Conservation (phyloP, 2,113 vertebrate species). For the Mormoops blainvillei region DNA sequence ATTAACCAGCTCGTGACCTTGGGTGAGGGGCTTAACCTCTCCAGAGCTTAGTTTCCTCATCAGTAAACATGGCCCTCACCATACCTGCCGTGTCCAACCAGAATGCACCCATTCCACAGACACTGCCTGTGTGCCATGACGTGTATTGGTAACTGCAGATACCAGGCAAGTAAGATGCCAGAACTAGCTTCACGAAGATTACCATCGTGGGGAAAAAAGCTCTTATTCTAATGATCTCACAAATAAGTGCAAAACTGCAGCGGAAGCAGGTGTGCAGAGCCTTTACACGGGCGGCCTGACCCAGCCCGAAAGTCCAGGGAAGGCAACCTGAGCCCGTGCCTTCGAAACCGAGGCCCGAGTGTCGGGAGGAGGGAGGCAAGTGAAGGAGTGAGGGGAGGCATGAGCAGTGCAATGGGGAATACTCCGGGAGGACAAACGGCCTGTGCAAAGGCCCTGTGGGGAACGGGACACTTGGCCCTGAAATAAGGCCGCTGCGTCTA, state of each 20-base stretch:
- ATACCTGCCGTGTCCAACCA: not conserved
- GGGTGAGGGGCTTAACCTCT: not conserved
- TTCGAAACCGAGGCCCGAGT: not conserved
- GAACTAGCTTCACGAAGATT: not conserved
- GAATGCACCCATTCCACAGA: not conserved
- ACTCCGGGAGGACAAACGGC: not conserved
- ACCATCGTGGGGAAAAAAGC: not conserved
- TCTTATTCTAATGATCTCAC: not conserved
- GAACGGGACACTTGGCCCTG: not conserved
- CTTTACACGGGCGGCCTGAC: not conserved
- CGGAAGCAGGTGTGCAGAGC: not conserved
- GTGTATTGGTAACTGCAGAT: not conserved
- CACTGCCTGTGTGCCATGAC: not conserved
- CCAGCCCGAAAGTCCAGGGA: not conserved
- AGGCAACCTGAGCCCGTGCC: not conserved
- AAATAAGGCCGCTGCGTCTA: not conserved
- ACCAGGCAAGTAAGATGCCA: not conserved
- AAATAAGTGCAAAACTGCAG: not conserved
- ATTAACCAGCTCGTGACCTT: not conserved
- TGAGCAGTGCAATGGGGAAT: not conserved
- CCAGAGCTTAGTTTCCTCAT: not conserved
- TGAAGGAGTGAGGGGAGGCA: not conserved
- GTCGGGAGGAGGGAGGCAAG: not conserved
- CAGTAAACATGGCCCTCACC: not conserved
- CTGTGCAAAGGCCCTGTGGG: not conserved